These are phyloP conservation scores for Terrapene triunguis DNA, from an alignment of 2,113 vertebrate species.

Conservation along the genomic window DNA sequence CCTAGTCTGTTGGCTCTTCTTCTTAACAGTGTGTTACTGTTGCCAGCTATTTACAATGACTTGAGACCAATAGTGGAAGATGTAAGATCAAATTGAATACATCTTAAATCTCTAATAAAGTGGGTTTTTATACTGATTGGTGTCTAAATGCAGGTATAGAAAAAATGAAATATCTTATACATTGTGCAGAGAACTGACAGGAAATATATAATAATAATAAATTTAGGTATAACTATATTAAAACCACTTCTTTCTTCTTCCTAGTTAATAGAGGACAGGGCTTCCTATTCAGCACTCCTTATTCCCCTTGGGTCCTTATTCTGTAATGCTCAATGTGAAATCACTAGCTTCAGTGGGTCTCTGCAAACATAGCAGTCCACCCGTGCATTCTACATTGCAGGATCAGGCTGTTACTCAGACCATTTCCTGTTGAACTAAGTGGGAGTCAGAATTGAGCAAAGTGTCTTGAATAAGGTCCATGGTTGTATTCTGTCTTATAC, in stretches of 20 bases:
- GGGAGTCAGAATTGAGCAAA: not conserved
- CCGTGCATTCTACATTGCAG: not conserved
- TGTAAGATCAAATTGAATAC: not conserved
- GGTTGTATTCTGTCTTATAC: not conserved
- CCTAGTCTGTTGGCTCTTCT: not conserved
- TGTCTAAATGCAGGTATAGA: not conserved
- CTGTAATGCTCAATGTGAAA: not conserved
- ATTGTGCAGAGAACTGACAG: fast-evolving
- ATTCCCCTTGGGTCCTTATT: not conserved
- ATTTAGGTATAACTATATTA: fast-evolving
- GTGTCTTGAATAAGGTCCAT: not conserved
- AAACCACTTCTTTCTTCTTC: fast-evolving
- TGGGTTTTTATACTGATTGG: not conserved
- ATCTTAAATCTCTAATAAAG: not conserved
- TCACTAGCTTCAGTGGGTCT: not conserved
- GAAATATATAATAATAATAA: not conserved
- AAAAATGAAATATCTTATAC: not conserved
- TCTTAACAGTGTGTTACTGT: not conserved
- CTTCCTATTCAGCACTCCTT: not conserved
- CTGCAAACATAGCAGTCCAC: not conserved
- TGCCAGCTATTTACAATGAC: not conserved
- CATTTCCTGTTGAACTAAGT: not conserved
- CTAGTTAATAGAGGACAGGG: not conserved
- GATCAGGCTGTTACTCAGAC: not conserved
- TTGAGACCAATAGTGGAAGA: not conserved